Evolutionary conservation across 2,797 vertebrate genomes (phyloP).

Genomic region (Lagorchestes hirsutus): DNA sequence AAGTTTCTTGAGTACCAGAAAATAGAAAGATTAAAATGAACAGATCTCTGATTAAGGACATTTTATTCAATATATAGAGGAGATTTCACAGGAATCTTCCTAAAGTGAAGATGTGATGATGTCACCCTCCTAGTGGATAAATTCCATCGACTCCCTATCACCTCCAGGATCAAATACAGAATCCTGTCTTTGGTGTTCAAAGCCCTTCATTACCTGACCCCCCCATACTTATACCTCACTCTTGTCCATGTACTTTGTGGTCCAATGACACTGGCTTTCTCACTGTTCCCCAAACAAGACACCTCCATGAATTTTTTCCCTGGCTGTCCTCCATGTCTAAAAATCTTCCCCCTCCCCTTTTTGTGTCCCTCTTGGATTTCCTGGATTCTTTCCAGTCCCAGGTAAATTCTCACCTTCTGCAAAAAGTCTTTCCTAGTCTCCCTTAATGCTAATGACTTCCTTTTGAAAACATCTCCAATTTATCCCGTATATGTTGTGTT

Average conservation of each 20-base stretch:
- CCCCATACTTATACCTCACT: background rate
- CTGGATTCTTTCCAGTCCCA: no score
- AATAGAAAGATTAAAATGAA: background rate
- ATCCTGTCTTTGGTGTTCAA: background rate
- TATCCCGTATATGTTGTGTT: no score
- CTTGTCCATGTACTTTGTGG: background rate
- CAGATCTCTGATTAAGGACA: background rate
- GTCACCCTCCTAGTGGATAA: background rate
- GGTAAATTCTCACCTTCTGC: no score
- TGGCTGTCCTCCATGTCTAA: background rate
- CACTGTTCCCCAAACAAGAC: background rate
- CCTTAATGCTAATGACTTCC: no score
- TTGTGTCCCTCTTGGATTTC: background rate
- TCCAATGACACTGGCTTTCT: background rate
- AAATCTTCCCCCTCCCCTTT: background rate
- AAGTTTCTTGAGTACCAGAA: background rate
- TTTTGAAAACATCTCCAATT: no score
- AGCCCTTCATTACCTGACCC: background rate
- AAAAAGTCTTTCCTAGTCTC: no score
- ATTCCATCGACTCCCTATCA: background rate
- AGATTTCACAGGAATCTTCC: background rate
- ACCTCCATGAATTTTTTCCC: background rate
- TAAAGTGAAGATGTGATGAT: background rate
- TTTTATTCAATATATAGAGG: background rate
- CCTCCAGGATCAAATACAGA: background rate